These are phyloP conservation scores for Oryctes rhinoceros DNA, from an alignment of 1,140 invertebrate species.

Conservation along the genomic window DNA sequence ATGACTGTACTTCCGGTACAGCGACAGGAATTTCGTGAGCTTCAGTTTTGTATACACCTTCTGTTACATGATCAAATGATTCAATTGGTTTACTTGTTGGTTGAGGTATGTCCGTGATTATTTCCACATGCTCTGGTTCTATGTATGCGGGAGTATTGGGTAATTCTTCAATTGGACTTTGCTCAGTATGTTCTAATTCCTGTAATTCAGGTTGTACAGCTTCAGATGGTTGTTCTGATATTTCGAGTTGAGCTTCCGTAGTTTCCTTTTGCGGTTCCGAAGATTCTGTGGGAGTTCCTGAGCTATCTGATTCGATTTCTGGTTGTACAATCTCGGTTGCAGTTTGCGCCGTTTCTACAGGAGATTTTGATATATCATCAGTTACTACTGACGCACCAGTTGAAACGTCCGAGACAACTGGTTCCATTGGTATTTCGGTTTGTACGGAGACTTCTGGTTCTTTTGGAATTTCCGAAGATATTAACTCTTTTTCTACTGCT, in stretches of 20 bases:
- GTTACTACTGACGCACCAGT: not conserved
- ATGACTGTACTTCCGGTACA: conserved; percentile 4
- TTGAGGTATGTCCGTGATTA: conserved; percentile 26
- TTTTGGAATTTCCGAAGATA: not conserved
- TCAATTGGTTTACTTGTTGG: conserved; percentile 40
- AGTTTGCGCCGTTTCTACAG: conserved; percentile 37
- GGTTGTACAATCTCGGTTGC: not conserved
- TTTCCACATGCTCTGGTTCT: conserved; percentile 40
- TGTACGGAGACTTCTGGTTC: conserved; percentile 18
- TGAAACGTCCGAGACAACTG: not conserved
- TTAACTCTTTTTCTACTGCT: not conserved
- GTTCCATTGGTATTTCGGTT: not conserved
- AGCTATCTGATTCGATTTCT: too few species aligned
- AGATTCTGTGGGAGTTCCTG: too few species aligned
- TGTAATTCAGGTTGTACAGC: not conserved
- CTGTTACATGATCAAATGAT: conserved; percentile 39
- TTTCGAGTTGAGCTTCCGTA: too few species aligned
- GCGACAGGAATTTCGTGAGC: conserved; percentile 23
- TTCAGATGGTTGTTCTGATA: too few species aligned
- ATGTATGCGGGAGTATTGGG: not conserved
- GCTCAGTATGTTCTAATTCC: not conserved
- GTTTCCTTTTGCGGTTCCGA: too few species aligned
- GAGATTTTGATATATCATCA: conserved; percentile 37
- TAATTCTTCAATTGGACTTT: conserved; percentile 19
- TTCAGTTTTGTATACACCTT: conserved; percentile 35